These are phyloP conservation scores for Toxonevra muliebris DNA, from an alignment of 2,888 invertebrate genomes.

Conservation along the genomic window DNA sequence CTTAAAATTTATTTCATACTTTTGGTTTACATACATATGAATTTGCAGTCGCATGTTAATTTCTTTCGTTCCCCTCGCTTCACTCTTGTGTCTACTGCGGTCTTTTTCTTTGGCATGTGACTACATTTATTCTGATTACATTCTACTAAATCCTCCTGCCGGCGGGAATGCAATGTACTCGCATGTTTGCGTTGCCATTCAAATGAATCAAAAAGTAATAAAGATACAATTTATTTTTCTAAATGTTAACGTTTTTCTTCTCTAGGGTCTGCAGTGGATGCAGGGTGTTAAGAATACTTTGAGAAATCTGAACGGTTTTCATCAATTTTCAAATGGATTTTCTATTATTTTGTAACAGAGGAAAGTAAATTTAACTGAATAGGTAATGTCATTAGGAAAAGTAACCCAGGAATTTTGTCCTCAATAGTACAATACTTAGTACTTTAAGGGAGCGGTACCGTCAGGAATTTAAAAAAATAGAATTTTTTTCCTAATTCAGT, in stretches of 20 bases:
- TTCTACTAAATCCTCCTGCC: slow-evolving; percentile 19
- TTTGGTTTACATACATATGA: slow-evolving; percentile 5
- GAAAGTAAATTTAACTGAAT: too few relatives aligned
- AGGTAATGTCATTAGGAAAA: too few relatives aligned
- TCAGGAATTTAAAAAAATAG: too few relatives aligned
- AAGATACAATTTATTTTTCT: slow-evolving; percentile 23
- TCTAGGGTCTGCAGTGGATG: not conserved
- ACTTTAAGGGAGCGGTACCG: too few relatives aligned
- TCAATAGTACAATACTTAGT: too few relatives aligned
- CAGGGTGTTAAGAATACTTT: too few relatives aligned
- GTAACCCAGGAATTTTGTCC: too few relatives aligned
- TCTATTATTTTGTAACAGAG: too few relatives aligned
- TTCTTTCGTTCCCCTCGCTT: not conserved
- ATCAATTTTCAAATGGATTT: too few relatives aligned
- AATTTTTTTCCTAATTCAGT: too few relatives aligned
- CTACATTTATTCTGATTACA: slow-evolving; percentile 30
- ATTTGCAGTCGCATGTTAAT: not conserved
- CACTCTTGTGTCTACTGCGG: not conserved
- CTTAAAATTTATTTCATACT: not conserved
- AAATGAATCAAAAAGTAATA: slow-evolving; percentile 34
- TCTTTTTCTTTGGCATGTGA: slow-evolving; percentile 19
- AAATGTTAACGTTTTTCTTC: slow-evolving; percentile 19
- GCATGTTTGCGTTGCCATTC: slow-evolving; percentile 35
- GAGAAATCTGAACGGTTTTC: too few relatives aligned
- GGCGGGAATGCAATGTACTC: slow-evolving; percentile 16